These are phyloP conservation scores for Lutjanus campechanus DNA, from an alignment of 2,797 vertebrate genomes.

Conservation along the genomic window DNA sequence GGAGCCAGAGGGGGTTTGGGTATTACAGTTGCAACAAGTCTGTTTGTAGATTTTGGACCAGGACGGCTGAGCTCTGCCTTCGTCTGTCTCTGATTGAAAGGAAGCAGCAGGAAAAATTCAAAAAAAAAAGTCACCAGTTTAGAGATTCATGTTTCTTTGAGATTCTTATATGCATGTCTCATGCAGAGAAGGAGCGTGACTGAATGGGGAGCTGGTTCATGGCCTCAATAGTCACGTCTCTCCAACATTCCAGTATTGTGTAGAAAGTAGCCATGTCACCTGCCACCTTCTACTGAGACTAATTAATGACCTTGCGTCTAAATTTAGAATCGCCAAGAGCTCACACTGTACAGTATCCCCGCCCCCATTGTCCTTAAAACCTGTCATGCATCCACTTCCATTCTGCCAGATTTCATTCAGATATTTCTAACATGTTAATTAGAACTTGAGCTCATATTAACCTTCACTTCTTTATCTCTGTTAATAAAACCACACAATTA, in stretches of 20 bases:
- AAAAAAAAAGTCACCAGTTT: not conserved
- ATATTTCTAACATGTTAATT: not conserved
- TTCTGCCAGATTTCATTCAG: not conserved
- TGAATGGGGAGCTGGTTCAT: not conserved
- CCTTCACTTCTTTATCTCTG: not conserved
- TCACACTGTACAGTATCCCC: not conserved
- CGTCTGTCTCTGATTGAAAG: not conserved
- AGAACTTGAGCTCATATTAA: not conserved
- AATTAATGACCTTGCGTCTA: conserved; percentile 32
- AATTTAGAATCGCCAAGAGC: conserved; percentile 30
- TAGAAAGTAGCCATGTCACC: conserved; percentile 1
- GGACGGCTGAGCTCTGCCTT: conserved; percentile 5
- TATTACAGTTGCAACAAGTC: conserved; percentile 15
- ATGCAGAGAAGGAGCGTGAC: not conserved
- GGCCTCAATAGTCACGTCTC: not conserved
- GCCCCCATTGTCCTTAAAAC: not conserved
- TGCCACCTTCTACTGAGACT: conserved; percentile 9
- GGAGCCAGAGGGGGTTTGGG: conserved; percentile 1
- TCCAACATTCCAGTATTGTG: not conserved
- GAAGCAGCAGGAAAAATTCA: not conserved
- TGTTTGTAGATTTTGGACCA: conserved; percentile 17
- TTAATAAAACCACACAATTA: not conserved
- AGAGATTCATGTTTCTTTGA: not conserved
- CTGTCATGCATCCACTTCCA: not conserved
- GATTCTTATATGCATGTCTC: not conserved